phyloP scores from a whole-genome alignment of 2,113 vertebrate genomes.

The Mustela nigripes region DNA sequence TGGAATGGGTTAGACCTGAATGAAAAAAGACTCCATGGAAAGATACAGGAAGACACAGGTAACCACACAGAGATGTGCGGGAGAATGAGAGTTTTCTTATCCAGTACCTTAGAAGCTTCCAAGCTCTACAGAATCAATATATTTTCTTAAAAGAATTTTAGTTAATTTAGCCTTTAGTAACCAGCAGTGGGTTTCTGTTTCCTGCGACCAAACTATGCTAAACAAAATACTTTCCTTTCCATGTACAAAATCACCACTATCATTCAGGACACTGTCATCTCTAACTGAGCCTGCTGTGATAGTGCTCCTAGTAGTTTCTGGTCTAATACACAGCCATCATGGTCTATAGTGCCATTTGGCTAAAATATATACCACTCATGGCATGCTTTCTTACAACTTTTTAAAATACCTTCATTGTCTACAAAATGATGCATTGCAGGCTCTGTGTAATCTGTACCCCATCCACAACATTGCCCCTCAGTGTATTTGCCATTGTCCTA shows the following conservation, averaged over 20 bases:
- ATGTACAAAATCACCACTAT: not conserved
- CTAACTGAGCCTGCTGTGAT: not conserved
- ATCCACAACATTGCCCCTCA: not conserved
- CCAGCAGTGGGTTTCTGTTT: not conserved
- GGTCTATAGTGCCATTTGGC: not conserved
- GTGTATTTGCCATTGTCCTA: not conserved
- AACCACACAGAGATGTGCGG: not conserved
- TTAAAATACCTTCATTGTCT: not conserved
- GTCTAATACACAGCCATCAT: not conserved
- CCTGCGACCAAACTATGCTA: not conserved
- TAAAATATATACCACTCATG: not conserved
- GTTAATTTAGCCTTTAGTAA: not conserved
- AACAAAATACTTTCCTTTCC: not conserved
- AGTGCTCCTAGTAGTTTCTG: not conserved
- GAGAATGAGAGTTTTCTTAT: not conserved
- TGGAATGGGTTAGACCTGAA: not conserved
- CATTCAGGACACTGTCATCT: not conserved
- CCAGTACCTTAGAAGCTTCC: not conserved
- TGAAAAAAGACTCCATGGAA: not conserved
- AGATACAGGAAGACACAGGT: not conserved
- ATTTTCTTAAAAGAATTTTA: not conserved
- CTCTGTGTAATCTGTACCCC: not conserved
- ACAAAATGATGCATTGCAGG: not conserved
- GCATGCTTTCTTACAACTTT: not conserved
- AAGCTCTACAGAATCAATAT: not conserved